A percentile compares a stretch with the other conserved stretches of the same genome.
Evolutionary conservation across 2,888 invertebrate species (phyloP).

Genomic region (Stenodema calcarata): DNA sequence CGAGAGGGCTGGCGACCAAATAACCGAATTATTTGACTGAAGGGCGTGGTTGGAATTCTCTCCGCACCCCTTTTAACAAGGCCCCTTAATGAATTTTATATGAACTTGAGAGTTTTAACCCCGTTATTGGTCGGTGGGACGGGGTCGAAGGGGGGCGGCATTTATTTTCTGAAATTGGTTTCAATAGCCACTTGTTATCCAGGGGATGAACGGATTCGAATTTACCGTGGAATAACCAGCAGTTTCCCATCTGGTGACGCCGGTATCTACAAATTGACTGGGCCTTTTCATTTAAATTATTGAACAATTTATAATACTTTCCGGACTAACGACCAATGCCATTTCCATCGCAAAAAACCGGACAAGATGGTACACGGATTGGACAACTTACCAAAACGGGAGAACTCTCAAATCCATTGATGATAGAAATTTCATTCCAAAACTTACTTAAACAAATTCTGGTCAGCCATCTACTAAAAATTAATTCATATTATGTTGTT

Average conservation of each 20-base stretch:
- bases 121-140: background rate
- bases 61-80: constrained; percentile 13
- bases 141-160: background rate
- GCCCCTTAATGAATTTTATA: constrained; percentile 48
- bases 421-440: no score
- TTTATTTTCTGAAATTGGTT: constrained; percentile 3
- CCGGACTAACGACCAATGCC: no score
- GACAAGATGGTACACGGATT: no score
- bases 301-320: no score
- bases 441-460: no score
- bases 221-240: constrained; percentile 14
- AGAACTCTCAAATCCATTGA: no score
- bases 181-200: constrained; percentile 28
- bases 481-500: no score
- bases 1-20: constrained; percentile 38
- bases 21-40: constrained; percentile 50
- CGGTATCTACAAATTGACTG: no score
- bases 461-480: no score
- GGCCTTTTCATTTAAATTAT: no score
- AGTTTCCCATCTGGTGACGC: background rate
- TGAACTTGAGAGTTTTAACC: constrained; percentile 43
- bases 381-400: no score
- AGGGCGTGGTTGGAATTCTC: constrained; percentile 50
- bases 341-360: no score
- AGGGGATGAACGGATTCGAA: background rate